These are phyloP conservation scores for Argopecten irradians DNA, from an alignment of 1,140 invertebrate species.

Conservation along the genomic window DNA sequence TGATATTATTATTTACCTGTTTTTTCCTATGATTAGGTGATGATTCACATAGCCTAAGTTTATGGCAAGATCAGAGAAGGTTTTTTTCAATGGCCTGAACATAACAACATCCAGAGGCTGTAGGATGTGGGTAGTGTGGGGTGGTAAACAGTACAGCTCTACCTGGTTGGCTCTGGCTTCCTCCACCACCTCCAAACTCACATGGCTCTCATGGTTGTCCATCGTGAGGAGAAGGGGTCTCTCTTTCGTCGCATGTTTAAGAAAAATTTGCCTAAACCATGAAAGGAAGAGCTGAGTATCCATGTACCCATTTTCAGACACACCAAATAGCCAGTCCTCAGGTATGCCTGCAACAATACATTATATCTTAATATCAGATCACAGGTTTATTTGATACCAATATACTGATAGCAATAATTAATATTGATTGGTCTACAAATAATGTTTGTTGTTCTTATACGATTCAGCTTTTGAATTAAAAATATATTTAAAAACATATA, in stretches of 20 bases:
- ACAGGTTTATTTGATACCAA: no score
- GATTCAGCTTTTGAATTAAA: no score
- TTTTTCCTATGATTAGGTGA: slow-evolving; percentile 24
- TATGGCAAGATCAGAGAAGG: background rate
- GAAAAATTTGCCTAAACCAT: slow-evolving; percentile 30
- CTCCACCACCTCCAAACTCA: background rate
- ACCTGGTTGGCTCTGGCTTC: slow-evolving; percentile 7
- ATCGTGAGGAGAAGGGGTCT: slow-evolving; percentile 30
- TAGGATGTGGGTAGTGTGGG: slow-evolving; percentile 10
- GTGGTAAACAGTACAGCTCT: background rate
- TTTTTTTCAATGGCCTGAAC: slow-evolving; percentile 19
- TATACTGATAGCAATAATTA: no score
- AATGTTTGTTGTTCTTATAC: no score
- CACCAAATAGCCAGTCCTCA: background rate
- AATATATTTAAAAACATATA: no score
- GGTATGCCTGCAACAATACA: no score
- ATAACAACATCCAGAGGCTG: slow-evolving; percentile 31
- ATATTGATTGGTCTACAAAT: no score
- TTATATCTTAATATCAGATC: no score
- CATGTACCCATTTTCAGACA: slow-evolving; percentile 29
- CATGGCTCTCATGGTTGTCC: slow-evolving; percentile 41
- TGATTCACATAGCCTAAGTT: slow-evolving; percentile 23
- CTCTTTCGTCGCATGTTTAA: background rate
- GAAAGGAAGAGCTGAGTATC: slow-evolving; percentile 17
- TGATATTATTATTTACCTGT: no score